Percentiles rank a stretch among this genome's conserved stretches.
Conservation (phyloP, 2,797 vertebrate genomes). For the Sternotherus odoratus region DNA sequence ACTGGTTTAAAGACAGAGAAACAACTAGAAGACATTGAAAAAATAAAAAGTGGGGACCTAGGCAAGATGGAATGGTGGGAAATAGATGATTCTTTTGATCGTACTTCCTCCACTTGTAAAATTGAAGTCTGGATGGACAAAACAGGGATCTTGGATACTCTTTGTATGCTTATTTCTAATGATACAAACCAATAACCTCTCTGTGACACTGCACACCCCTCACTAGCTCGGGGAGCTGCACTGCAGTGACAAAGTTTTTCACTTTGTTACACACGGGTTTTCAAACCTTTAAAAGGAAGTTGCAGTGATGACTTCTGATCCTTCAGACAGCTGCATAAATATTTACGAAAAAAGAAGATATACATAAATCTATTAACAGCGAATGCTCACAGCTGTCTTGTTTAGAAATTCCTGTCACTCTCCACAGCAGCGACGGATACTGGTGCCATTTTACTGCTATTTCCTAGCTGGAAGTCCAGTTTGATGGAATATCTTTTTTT, state of each 20-base stretch:
- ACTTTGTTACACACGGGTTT: not conserved
- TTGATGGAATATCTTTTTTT: not conserved
- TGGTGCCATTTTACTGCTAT: not conserved
- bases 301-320: not conserved
- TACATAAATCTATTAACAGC: not conserved
- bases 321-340: not conserved
- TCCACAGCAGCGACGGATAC: not conserved
- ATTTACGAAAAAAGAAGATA: not conserved
- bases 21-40: not conserved
- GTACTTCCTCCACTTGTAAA: slow-evolving; percentile 19
- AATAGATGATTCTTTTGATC: not conserved
- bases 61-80: not conserved
- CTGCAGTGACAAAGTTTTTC: rapidly evolving
- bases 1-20: not conserved
- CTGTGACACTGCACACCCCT: not conserved
- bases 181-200: slow-evolving; percentile 37
- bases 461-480: not conserved
- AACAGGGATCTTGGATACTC: slow-evolving; percentile 42
- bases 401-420: not conserved
- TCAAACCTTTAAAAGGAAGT: not conserved
- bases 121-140: slow-evolving; percentile 20
- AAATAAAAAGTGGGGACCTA: not conserved
- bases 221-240: not conserved
- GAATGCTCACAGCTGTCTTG: not conserved
- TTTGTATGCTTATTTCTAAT: slow-evolving; percentile 23